phyloP scores from a whole-genome alignment of 2,113 vertebrate species.

The Cynopterus brachyotis region DNA sequence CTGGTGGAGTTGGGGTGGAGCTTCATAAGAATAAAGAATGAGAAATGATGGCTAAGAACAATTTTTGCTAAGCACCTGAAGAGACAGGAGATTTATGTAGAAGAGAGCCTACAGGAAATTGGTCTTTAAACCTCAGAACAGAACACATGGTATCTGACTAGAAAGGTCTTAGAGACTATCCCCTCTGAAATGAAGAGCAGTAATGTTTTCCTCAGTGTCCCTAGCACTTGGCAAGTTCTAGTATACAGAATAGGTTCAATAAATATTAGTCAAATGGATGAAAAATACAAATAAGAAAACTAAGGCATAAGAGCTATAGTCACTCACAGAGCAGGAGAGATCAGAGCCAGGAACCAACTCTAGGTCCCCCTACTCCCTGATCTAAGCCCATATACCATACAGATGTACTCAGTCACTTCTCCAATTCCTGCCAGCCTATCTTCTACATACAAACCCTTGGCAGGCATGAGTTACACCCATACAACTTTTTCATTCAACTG shows the following conservation, averaged over 20 bases:
- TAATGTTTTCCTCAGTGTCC: background rate
- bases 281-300: background rate
- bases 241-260: background rate
- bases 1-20: accelerated
- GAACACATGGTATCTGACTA: background rate
- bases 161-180: background rate
- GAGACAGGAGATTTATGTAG: background rate
- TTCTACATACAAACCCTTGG: background rate
- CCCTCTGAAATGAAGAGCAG: background rate
- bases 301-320: background rate
- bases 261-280: background rate
- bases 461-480: background rate
- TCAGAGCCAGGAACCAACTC: background rate
- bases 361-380: background rate
- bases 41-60: background rate
- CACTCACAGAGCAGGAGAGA: background rate
- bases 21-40: background rate
- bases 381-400: accelerated
- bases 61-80: background rate
- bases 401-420: background rate
- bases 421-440: background rate
- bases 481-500: background rate
- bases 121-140: background rate
- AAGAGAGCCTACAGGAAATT: background rate
- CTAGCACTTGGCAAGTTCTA: background rate